These are phyloP conservation scores for Sarcophaga peregrina DNA, from an alignment of 1,140 invertebrate species.

Conservation along the genomic window DNA sequence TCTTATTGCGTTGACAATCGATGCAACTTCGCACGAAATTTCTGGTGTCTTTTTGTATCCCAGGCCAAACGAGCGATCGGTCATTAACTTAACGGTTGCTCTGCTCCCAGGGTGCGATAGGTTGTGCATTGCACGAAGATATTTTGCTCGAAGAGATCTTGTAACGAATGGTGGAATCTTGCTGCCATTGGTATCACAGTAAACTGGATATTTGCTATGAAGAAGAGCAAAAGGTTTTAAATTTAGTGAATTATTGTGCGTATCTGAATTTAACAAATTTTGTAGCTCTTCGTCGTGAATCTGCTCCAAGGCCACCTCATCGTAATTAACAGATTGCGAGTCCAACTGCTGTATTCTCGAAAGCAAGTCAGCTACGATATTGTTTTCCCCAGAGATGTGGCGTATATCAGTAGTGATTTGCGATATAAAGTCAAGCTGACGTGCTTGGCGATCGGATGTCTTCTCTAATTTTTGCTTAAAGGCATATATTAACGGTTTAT, in stretches of 20 bases:
- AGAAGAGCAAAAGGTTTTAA: background rate
- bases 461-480: constrained; percentile 28
- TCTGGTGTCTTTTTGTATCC: background rate
- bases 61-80: constrained; percentile 13
- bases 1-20: background rate
- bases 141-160: constrained; percentile 11
- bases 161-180: constrained; percentile 11
- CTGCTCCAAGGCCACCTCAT: background rate
- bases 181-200: no score
- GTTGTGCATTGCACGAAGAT: background rate
- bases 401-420: constrained; percentile 17
- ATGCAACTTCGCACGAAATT: background rate
- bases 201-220: no score
- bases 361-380: background rate
- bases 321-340: background rate
- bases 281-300: background rate
- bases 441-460: background rate
- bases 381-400: background rate
- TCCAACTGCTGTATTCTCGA: no score
- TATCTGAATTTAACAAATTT: background rate
- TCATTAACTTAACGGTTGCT: no score
- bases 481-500: constrained; percentile 17
- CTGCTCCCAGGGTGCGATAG: no score
- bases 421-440: constrained; percentile 19
- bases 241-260: background rate